Conservation (phyloP, 2,888 invertebrate genomes). For the Drosophila ezoana region DNA sequence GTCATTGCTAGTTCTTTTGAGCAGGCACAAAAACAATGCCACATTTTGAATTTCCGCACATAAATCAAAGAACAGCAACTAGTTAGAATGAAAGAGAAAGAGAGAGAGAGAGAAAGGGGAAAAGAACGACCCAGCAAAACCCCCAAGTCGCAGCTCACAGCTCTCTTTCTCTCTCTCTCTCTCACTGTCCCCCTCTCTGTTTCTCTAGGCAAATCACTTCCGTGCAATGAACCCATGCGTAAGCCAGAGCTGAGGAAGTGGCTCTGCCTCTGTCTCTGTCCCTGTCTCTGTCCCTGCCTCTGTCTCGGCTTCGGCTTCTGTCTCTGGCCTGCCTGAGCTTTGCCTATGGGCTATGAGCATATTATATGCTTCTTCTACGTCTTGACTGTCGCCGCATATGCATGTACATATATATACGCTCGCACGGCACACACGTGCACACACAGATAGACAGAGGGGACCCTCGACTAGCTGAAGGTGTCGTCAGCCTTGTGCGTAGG, state of each 20-base stretch:
- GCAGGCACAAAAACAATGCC: slow-evolving; percentile 29
- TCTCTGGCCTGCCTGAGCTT: slow-evolving; percentile 14
- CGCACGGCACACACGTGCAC: slow-evolving; percentile 32
- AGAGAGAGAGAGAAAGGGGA: neutral
- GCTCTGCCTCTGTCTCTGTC: slow-evolving; percentile 42
- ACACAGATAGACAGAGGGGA: slow-evolving; percentile 11
- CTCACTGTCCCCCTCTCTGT: slow-evolving; percentile 8
- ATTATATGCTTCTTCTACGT: slow-evolving; percentile 43
- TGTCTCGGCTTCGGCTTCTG: slow-evolving; percentile 7
- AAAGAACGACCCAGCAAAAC: slow-evolving; percentile 17
- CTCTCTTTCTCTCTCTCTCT: neutral
- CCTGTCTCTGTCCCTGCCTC: slow-evolving; percentile 4
- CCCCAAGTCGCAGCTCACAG: slow-evolving; percentile 24
- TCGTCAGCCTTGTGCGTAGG: slow-evolving; percentile 47
- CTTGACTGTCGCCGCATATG: slow-evolving; percentile 54
- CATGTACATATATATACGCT: neutral
- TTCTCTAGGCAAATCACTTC: slow-evolving; percentile 81
- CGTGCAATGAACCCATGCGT: slow-evolving; percentile 84
- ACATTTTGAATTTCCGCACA: slow-evolving; percentile 41
- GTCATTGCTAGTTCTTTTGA: slow-evolving; percentile 16
- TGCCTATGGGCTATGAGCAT: slow-evolving; percentile 51
- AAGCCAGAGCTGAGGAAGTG: slow-evolving; percentile 72
- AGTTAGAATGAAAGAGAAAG: slow-evolving; percentile 9
- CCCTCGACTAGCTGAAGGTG: slow-evolving; percentile 42
- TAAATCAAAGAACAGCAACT: slow-evolving; percentile 42